Evolutionary conservation across 1,140 invertebrate species (phyloP).

Genomic region (Drosophila saltans): DNA sequence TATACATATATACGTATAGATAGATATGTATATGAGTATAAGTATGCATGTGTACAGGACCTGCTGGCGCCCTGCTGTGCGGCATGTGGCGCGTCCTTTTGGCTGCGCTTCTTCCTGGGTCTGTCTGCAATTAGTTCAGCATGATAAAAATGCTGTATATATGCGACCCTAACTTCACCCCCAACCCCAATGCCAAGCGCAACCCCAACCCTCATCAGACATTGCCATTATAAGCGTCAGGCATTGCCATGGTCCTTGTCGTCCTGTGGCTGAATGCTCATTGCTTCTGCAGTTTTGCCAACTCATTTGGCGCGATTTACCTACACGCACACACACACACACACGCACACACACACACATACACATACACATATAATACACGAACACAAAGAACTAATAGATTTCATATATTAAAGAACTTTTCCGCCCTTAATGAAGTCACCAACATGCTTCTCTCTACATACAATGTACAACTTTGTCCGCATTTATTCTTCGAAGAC

Average conservation of each 20-base stretch:
- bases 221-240: constrained; percentile 12
- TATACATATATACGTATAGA: constrained; percentile 13
- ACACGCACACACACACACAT: constrained; percentile 32
- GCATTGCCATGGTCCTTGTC: constrained; percentile 2
- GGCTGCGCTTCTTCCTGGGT: constrained; percentile 10
- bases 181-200: background rate
- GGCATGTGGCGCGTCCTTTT: constrained; percentile 31
- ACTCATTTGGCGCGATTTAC: constrained; percentile 70
- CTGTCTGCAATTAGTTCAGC: constrained; percentile 69
- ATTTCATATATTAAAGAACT: constrained; percentile 26
- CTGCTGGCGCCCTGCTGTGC: constrained; percentile 52
- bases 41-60: constrained; percentile 28
- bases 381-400: constrained; percentile 33
- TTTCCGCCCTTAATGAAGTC: constrained; percentile 50
- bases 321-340: constrained; percentile 33
- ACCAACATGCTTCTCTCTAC: constrained; percentile 28
- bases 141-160: constrained; percentile 68
- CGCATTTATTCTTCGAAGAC: constrained; percentile 19
- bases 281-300: constrained; percentile 54
- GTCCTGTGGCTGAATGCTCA: constrained; percentile 34
- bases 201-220: background rate
- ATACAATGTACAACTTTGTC: constrained; percentile 44
- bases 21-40: constrained; percentile 12
- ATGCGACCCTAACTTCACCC: background rate
- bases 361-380: constrained; percentile 11